phyloP scores from a whole-genome alignment of 2,113 vertebrate species.

The Mungos mungo region DNA sequence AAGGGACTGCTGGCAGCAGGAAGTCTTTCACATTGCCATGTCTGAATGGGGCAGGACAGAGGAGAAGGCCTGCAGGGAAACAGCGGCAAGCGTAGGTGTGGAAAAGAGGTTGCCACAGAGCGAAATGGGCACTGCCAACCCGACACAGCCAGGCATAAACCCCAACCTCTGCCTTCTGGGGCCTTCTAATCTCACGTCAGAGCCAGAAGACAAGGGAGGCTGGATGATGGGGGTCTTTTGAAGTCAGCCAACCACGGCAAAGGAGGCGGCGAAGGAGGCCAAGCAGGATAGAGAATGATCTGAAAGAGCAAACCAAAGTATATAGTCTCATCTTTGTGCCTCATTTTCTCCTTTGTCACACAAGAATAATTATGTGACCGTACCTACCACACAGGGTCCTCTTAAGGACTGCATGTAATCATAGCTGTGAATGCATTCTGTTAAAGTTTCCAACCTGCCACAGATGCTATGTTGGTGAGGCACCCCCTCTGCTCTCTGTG shows the following conservation, averaged over 20 bases:
- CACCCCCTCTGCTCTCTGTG: background rate
- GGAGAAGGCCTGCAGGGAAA: background rate
- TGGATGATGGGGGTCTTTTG: background rate
- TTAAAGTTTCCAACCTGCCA: background rate
- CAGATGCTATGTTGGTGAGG: background rate
- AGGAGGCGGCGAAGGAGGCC: background rate
- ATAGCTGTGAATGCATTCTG: background rate
- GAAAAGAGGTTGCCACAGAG: background rate
- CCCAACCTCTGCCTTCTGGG: background rate
- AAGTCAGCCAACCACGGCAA: background rate
- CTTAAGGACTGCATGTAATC: background rate
- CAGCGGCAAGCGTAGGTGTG: background rate
- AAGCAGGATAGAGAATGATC: background rate
- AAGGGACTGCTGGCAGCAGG: background rate
- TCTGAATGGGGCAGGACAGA: background rate
- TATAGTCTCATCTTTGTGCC: background rate
- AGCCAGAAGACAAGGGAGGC: background rate
- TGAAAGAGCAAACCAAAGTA: background rate
- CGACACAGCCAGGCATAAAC: background rate
- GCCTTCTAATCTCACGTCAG: background rate
- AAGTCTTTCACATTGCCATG: background rate
- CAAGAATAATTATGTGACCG: background rate
- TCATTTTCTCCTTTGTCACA: slow-evolving; percentile 18
- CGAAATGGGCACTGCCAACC: background rate
- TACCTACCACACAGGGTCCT: background rate